phyloP scores from a whole-genome alignment of 2,113 vertebrate species.

The Saguinus midas region DNA sequence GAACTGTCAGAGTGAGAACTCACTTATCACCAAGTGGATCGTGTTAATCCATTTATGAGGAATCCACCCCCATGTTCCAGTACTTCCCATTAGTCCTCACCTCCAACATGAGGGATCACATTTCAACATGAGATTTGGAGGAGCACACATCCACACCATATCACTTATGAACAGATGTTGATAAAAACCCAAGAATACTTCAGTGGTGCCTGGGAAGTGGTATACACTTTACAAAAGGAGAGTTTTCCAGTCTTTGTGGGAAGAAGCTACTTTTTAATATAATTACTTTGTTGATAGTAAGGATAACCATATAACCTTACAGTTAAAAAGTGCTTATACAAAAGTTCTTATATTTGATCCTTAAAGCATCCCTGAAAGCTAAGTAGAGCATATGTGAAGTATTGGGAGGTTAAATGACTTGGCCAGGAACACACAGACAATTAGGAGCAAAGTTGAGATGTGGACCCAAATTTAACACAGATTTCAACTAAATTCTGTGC shows the following conservation, averaged over 20 bases:
- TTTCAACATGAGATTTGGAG: too few relatives aligned
- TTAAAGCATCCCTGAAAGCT: not conserved
- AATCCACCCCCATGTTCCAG: too few relatives aligned
- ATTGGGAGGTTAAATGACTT: not conserved
- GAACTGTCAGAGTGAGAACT: too few relatives aligned
- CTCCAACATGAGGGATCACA: too few relatives aligned
- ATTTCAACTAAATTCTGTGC: not conserved
- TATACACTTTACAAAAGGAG: slow-evolving; percentile 18
- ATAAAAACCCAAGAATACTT: not conserved
- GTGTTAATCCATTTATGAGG: too few relatives aligned
- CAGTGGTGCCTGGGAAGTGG: not conserved
- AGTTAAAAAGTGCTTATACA: not conserved
- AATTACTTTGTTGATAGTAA: slow-evolving; percentile 7
- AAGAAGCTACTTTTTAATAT: not conserved
- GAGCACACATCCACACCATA: too few relatives aligned
- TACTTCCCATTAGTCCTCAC: too few relatives aligned
- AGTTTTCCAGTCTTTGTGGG: not conserved
- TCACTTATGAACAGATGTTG: not conserved
- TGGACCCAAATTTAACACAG: not conserved
- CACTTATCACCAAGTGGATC: too few relatives aligned
- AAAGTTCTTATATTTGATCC: not conserved
- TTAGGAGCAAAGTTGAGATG: not conserved
- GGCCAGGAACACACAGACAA: not conserved
- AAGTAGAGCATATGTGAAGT: not conserved
- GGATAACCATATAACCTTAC: not conserved